A percentile compares a stretch with the other conserved stretches of the same genome.
phyloP scores from a whole-genome alignment of 2,888 invertebrate genomes.

The Troides oblongomaculatus region DNA sequence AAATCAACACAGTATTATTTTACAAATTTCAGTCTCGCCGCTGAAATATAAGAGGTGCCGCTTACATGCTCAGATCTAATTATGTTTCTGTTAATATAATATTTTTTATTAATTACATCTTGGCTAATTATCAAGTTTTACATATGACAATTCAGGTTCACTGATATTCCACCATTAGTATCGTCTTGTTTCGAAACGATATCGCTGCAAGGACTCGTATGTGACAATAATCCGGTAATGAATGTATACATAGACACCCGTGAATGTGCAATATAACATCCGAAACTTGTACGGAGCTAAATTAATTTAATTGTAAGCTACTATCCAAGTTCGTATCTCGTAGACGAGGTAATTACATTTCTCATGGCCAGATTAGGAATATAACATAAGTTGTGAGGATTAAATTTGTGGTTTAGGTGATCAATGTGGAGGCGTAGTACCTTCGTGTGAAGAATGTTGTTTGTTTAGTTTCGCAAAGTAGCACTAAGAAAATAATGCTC shows the following conservation, averaged over 20 bases:
- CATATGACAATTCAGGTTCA: background rate
- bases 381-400: slow-evolving; percentile 2
- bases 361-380: slow-evolving; percentile 3
- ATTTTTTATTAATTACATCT: too few relatives aligned
- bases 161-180: background rate
- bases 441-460: too few relatives aligned
- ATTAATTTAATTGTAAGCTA: slow-evolving; percentile 7
- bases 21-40: too few relatives aligned
- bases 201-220: background rate
- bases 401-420: background rate
- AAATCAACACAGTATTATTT: too few relatives aligned
- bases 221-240: slow-evolving; percentile 1
- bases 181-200: background rate
- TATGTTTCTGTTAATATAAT: too few relatives aligned
- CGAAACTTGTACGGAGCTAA: background rate
- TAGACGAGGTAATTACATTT: slow-evolving; percentile 2
- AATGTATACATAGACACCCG: background rate
- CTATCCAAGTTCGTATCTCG: background rate
- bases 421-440: too few relatives aligned
- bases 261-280: slow-evolving; percentile 2
- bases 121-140: too few relatives aligned
- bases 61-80: too few relatives aligned
- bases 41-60: too few relatives aligned
- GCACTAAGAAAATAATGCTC: too few relatives aligned
- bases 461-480: too few relatives aligned